Evolutionary conservation across 2,797 vertebrate species (phyloP), one percentile per base, ranked within the genome.

Genomic region (Erethizon dorsatum): DNA sequence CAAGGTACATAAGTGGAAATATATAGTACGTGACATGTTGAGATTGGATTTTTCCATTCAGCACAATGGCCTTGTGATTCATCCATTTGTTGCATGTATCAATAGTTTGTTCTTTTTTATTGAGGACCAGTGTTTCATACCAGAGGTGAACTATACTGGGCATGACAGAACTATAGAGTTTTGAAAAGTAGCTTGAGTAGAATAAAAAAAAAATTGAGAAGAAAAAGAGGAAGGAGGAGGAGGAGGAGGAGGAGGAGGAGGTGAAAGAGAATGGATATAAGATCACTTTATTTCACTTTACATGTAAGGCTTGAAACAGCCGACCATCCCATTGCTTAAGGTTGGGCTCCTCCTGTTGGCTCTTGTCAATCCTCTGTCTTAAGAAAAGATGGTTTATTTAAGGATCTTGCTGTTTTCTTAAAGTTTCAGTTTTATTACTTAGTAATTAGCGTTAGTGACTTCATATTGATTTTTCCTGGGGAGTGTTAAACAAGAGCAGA

Each of bases 401-500:
- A 6, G 9, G 10, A 71, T 83, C n/a, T 91, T 28, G 22, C 14
- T 73, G 2, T 33, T 83, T 73, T 33, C 41, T 83, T 73, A 71
- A n/a, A 71, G 6, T 14, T 92, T 75, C 26, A 31, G 24, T 41
- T 75, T 75, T 57, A 84, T 63, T 61, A 52, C 2, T 22, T 52
- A 69, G 3, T 7, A 6, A 10, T 83, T 31, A 61, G 41, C 31
- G 73, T 31, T 6, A 75, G 31, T 17, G 31, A 59, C 31, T 89
- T 33, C 20, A 12, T 71, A 24, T 71, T 18, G 6, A 37, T n/a
- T 28, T 33, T 24, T 73, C 1, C 17, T 31, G 5, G 5, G 24
- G 41, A 10, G 10, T 31, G 15, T 5, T 18, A 4, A 0, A 9
- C 6, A 57, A 10, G 26, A 18, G 20, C 9, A 20, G 2, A 26